Conservation (phyloP, 2,888 invertebrate genomes). For the Acleris literana region DNA sequence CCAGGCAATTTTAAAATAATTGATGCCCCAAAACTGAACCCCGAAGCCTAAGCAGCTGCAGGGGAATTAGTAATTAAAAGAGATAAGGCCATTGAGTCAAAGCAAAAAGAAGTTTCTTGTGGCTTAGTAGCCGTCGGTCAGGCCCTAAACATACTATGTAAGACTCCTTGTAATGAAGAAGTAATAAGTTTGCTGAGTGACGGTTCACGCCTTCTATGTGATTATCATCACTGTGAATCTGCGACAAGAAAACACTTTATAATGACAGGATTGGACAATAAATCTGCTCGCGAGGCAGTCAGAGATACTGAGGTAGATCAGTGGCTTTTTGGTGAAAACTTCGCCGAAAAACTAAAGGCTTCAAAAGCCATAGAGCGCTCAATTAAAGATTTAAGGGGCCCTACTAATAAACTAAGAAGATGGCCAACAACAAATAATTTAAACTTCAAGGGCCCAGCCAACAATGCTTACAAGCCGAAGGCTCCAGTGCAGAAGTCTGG, state of each 20-base stretch:
- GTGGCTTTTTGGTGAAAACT: neutral
- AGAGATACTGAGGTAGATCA: neutral
- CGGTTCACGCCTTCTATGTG: too few species aligned
- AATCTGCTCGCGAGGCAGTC: neutral
- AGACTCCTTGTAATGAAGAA: too few species aligned
- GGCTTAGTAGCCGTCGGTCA: too few species aligned
- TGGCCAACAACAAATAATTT: neutral
- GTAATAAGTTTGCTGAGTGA: too few species aligned
- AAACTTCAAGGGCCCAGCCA: neutral
- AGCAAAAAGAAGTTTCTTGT: too few species aligned
- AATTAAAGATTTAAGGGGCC: neutral
- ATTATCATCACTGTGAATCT: neutral
- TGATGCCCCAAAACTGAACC: too few species aligned
- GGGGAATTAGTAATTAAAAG: too few species aligned
- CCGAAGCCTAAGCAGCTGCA: too few species aligned
- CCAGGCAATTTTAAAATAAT: too few species aligned
- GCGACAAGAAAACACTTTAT: neutral
- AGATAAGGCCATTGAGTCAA: too few species aligned
- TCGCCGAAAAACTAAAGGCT: neutral
- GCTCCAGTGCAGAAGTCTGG: too few species aligned
- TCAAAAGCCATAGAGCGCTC: neutral
- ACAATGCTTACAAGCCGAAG: neutral
- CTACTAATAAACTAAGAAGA: neutral
- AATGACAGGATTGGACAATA: neutral
- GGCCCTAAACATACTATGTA: too few species aligned